Percentiles rank a stretch among this genome's conserved stretches.
Evolutionary conservation across 2,888 invertebrate species (phyloP).

Genomic region (Halictus quadricinctus): DNA sequence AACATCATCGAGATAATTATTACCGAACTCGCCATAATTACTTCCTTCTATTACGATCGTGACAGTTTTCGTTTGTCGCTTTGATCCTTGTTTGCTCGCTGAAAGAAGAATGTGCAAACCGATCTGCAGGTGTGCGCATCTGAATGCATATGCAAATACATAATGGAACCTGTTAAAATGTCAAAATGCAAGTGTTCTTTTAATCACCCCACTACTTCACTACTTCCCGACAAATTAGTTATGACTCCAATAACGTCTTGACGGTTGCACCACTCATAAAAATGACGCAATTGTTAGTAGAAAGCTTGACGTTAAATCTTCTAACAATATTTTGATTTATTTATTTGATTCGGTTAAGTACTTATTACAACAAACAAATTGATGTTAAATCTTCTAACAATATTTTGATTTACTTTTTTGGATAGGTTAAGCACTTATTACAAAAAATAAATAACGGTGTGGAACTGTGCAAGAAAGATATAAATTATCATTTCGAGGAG

Average conservation of each 20-base stretch:
- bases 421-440: too few relatives aligned
- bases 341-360: too few relatives aligned
- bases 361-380: neutral
- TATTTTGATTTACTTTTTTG: too few relatives aligned
- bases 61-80: conserved; percentile 6
- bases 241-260: too few relatives aligned
- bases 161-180: conserved; percentile 34
- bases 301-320: neutral
- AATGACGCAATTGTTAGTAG: neutral
- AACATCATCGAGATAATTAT: conserved; percentile 29
- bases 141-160: conserved; percentile 26
- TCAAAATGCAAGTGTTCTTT: conserved; percentile 27
- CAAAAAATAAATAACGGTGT: too few relatives aligned
- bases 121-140: conserved; percentile 23
- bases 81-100: conserved; percentile 5
- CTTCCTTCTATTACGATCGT: conserved; percentile 25
- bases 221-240: neutral
- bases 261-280: neutral
- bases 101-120: neutral
- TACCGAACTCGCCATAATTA: conserved; percentile 38
- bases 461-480: too few relatives aligned
- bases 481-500: too few relatives aligned
- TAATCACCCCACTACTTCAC: conserved; percentile 33
- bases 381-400: neutral
- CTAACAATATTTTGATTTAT: neutral